Evolutionary conservation across 2,888 invertebrate species (phyloP).

Genomic region (Ischnura elegans): DNA sequence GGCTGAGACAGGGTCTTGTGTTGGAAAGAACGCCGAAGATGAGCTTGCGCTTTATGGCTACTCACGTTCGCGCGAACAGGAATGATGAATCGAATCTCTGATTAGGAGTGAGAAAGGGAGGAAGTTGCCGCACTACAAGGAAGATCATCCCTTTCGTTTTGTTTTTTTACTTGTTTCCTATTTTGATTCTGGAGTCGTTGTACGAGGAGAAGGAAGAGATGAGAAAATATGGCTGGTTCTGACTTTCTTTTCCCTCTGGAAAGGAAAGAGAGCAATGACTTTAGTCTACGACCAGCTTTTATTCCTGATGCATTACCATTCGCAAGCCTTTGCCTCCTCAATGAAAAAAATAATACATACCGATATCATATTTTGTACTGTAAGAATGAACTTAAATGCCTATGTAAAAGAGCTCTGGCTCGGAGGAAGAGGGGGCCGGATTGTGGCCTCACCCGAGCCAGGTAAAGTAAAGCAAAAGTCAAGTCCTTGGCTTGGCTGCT

Average conservation of each 20-base stretch:
- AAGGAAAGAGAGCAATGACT: neutral
- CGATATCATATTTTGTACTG: no score
- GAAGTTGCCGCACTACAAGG: neutral
- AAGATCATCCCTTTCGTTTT: constrained; percentile 8
- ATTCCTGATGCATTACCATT: neutral
- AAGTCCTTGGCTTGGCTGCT: no score
- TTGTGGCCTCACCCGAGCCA: no score
- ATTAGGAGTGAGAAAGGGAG: neutral
- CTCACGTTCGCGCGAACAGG: neutral
- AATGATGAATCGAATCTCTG: constrained; percentile 14
- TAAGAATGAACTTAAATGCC: no score
- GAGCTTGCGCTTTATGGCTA: neutral
- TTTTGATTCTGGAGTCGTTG: neutral
- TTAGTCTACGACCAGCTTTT: neutral
- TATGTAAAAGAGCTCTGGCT: no score
- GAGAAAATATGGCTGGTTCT: neutral
- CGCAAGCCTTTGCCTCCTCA: no score
- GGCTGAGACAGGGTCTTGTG: neutral
- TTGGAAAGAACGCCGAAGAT: neutral
- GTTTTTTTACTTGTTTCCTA: neutral
- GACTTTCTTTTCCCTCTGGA: neutral
- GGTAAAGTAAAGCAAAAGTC: no score
- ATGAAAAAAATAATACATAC: no score
- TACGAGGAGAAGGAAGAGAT: neutral
- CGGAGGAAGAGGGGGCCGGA: no score